A percentile compares a stretch with the other conserved stretches of the same genome.
These are phyloP conservation scores for Tanypteryx hageni DNA, from an alignment of 2,888 invertebrate genomes.

Conservation along the genomic window DNA sequence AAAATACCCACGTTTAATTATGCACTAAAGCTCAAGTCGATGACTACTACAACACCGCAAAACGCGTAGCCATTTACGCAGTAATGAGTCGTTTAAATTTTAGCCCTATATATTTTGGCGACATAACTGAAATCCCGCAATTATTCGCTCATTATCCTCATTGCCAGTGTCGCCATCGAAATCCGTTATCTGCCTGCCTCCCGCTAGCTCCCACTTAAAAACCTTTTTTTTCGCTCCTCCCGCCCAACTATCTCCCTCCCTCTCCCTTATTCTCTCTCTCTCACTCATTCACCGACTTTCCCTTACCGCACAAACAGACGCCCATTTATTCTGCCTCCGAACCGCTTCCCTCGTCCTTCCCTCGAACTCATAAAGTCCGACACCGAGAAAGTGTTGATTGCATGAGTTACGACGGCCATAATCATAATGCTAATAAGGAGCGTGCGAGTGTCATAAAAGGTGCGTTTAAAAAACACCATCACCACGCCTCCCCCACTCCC, in stretches of 20 bases:
- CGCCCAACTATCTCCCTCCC: neutral
- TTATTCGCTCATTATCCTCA: conserved; percentile 63
- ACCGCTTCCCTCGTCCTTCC: neutral
- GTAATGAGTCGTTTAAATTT: conserved; percentile 32
- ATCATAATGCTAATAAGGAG: conserved; percentile 63
- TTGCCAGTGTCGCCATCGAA: conserved; percentile 30
- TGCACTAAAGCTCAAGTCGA: conserved; percentile 22
- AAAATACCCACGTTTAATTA: conserved; percentile 43
- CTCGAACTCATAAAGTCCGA: conserved; percentile 52
- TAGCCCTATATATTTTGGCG: conserved; percentile 11
- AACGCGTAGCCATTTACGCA: neutral
- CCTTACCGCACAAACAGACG: conserved; percentile 33
- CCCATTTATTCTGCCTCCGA: conserved; percentile 3
- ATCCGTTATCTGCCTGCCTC: conserved; percentile 39
- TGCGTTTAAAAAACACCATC: conserved; percentile 58
- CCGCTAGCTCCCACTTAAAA: neutral
- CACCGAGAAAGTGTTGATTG: conserved; percentile 60
- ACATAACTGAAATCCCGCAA: conserved; percentile 44
- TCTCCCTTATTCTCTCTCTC: neutral
- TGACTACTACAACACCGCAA: neutral
- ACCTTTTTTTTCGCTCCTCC: no score
- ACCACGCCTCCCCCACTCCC: conserved; percentile 10
- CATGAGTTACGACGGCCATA: conserved; percentile 57
- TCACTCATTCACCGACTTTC: neutral
- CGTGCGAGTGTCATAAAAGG: conserved; percentile 64